A percentile compares a stretch with the other conserved stretches of the same genome.
These are phyloP conservation scores for Cichlasoma orientale DNA, from an alignment of 2,797 vertebrate genomes.

Conservation along the genomic window DNA sequence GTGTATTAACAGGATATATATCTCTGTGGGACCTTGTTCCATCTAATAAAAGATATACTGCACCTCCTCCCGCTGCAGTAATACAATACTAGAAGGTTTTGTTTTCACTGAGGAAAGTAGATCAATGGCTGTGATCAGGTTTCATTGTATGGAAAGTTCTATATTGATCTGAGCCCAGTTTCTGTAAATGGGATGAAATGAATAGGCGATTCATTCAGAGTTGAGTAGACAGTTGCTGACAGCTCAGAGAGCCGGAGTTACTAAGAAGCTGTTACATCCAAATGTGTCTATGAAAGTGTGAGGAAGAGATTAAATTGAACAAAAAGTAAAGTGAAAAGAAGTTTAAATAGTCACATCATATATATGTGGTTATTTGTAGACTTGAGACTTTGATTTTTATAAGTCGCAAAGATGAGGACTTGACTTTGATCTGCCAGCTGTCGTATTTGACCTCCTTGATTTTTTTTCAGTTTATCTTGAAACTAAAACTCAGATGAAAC, in stretches of 20 bases:
- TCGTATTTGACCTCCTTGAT: neutral
- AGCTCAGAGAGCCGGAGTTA: neutral
- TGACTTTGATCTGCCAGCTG: neutral
- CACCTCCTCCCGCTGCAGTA: neutral
- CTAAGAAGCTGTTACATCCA: conserved; percentile 8
- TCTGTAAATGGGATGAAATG: conserved; percentile 65
- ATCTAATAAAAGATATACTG: neutral
- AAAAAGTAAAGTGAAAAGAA: neutral
- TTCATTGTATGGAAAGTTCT: conserved; percentile 55
- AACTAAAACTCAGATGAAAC: neutral
- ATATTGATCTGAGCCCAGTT: conserved; percentile 66
- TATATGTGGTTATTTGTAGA: neutral
- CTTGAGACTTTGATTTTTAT: neutral
- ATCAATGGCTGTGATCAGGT: conserved; percentile 61
- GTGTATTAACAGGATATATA: neutral
- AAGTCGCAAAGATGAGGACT: neutral
- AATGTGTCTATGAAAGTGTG: neutral
- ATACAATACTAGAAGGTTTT: conserved; percentile 14
- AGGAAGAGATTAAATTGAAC: neutral
- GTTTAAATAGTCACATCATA: neutral
- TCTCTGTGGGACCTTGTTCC: neutral
- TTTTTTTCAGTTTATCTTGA: neutral
- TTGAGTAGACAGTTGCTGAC: conserved; percentile 33
- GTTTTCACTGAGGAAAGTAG: conserved; percentile 40
- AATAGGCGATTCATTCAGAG: conserved; percentile 63